Base-by-base conservation (phyloP, 2,797 vertebrate species). In the Liparis tanakae region DNA sequence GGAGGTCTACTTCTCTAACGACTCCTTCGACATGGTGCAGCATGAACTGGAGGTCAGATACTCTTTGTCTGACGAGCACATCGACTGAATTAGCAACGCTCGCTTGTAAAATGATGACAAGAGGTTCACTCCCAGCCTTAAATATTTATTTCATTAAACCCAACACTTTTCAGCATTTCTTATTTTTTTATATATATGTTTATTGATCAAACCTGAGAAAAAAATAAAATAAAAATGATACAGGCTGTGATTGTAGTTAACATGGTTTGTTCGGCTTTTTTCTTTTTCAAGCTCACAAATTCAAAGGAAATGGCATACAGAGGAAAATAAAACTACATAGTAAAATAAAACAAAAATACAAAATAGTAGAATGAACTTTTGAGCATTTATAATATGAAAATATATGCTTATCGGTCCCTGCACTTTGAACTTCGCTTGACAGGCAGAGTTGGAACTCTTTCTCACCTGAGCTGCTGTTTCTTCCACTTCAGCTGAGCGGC, bases 21-120 rank as follows among this genome's bases (percentile, higher is more conserved):
- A 99, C 91, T 97, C 97, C 69, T 97, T 97, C 83, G 98, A 99
- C 93, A 96, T 98, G 94, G 97, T 98, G 85, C 95, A 96, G 82
- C 96, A 98, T 61, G 98, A 99, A 63, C 94, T 99, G 80, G 96
- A 99, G 97, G 98, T 99, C 80, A 86, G 90, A 70, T 4, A 1
- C 59, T 48, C 22, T 43, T 14, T 12, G n/a, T 65, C 55, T 53
- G 43, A 80, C 12, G 8, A 53, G 55, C 9, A 10, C 41, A 63
- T 50, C 13, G 76, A 37, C 65, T 65, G 76, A 74, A 66, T 41
- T 66, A 76, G 72, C 55, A 39, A 60, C 73, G 17, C 65, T 86
- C 61, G 5, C 67, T 70, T 59, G 75, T 78, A 43, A 81, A 88
- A 78, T 30, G 0, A 84, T 30, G 30, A 73, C 71, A 72, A 68